phyloP scores from a whole-genome alignment of 2,797 vertebrate species.

The Masticophis lateralis region DNA sequence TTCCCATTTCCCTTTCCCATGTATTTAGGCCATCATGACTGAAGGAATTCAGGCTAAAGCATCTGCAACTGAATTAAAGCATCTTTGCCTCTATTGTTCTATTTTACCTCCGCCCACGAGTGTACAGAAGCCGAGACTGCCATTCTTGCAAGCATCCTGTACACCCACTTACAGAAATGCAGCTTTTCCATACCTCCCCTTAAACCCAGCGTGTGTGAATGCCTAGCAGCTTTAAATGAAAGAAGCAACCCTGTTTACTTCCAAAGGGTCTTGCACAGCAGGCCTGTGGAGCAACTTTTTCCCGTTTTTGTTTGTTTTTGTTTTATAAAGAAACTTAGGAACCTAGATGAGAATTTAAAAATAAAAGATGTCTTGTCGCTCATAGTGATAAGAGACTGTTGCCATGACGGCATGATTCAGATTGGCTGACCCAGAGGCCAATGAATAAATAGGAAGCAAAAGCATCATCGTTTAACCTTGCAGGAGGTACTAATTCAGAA shows the following conservation, averaged over 20 bases:
- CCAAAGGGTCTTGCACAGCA: constrained; percentile 28
- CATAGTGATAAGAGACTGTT: constrained; percentile 89
- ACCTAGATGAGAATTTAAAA: not conserved
- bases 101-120: not conserved
- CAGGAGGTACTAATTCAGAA: constrained; percentile 42
- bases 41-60: not conserved
- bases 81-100: not conserved
- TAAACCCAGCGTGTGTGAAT: not conserved
- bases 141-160: not conserved
- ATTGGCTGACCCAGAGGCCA: constrained; percentile 85
- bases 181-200: not conserved
- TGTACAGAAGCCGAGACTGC: not conserved
- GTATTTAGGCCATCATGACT: not conserved
- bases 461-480: constrained; percentile 62
- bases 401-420: constrained; percentile 83
- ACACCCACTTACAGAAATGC: fast-evolving
- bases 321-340: constrained; percentile 42
- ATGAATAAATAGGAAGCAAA: constrained; percentile 69
- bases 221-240: not conserved
- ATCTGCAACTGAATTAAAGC: not conserved
- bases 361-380: constrained; percentile 72
- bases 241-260: constrained; percentile 1
- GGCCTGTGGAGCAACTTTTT: constrained; percentile 30
- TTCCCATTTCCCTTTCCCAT: not conserved
- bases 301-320: constrained; percentile 23